Conservation (phyloP, 2,797 vertebrate species). For the Cossypha caffra region DNA sequence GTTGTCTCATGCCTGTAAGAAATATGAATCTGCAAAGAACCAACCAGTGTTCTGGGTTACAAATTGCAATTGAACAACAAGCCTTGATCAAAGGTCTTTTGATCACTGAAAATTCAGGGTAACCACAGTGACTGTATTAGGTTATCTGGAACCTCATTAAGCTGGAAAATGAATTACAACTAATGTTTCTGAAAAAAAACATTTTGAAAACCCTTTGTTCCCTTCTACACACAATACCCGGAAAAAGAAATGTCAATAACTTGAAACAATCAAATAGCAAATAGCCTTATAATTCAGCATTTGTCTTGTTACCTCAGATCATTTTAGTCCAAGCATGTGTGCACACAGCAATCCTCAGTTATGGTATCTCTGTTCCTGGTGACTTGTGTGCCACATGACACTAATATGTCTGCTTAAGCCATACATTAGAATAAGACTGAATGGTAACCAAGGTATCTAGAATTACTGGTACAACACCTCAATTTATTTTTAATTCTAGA, state of each 20-base stretch:
- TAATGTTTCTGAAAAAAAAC: not conserved
- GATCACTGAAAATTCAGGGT: conserved; percentile 9
- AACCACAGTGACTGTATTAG: not conserved
- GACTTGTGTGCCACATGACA: not conserved
- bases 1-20: not conserved
- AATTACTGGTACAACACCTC: not conserved
- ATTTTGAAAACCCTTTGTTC: not conserved
- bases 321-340: not conserved
- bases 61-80: not conserved
- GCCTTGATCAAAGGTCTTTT: not conserved
- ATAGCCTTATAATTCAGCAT: not conserved
- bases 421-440: not conserved
- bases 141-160: not conserved
- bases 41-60: not conserved
- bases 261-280: not conserved
- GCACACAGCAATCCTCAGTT: not conserved
- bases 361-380: not conserved
- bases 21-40: not conserved
- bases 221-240: not conserved
- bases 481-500: not conserved
- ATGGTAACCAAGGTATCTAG: not conserved
- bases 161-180: not conserved
- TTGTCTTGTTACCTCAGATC: not conserved
- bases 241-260: not conserved
- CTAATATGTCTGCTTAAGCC: not conserved